phyloP scores from a whole-genome alignment of 2,888 invertebrate genomes.

The Mythimna impura region DNA sequence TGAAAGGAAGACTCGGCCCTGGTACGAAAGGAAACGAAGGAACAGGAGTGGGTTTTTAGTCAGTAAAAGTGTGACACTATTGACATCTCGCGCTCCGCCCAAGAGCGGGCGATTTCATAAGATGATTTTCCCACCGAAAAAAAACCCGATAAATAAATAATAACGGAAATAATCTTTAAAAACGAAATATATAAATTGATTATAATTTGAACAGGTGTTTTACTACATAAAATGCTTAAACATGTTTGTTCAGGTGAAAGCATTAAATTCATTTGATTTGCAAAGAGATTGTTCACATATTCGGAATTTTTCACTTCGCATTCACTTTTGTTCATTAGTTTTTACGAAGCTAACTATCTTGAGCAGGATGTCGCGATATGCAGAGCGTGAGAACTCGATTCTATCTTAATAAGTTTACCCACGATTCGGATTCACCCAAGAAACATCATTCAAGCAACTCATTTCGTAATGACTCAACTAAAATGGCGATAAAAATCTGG shows the following conservation, averaged over 20 bases:
- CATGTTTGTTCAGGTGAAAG: constrained; percentile 46
- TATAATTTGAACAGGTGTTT: constrained; percentile 12
- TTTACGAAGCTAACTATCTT: constrained; percentile 57
- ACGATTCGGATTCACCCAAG: constrained; percentile 65
- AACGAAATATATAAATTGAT: constrained; percentile 14
- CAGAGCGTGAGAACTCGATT: constrained; percentile 66
- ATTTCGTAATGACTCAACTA: constrained; percentile 58
- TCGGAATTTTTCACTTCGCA: constrained; percentile 38
- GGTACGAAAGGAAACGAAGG: no score
- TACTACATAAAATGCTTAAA: constrained; percentile 1
- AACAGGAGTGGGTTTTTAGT: no score
- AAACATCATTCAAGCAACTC: constrained; percentile 56
- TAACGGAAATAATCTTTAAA: neutral
- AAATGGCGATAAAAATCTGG: constrained; percentile 42
- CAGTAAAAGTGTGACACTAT: no score
- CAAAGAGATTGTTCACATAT: constrained; percentile 31
- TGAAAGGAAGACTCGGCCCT: no score
- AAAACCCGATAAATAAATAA: neutral
- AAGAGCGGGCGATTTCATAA: no score
- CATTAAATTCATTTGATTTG: constrained; percentile 29
- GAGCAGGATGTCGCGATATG: constrained; percentile 64
- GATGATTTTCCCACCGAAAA: no score
- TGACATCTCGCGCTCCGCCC: no score
- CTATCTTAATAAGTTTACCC: constrained; percentile 69
- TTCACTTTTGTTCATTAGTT: constrained; percentile 56